Evolutionary conservation across 2,113 vertebrate species (phyloP).

Genomic region (Podarcis raffonei): DNA sequence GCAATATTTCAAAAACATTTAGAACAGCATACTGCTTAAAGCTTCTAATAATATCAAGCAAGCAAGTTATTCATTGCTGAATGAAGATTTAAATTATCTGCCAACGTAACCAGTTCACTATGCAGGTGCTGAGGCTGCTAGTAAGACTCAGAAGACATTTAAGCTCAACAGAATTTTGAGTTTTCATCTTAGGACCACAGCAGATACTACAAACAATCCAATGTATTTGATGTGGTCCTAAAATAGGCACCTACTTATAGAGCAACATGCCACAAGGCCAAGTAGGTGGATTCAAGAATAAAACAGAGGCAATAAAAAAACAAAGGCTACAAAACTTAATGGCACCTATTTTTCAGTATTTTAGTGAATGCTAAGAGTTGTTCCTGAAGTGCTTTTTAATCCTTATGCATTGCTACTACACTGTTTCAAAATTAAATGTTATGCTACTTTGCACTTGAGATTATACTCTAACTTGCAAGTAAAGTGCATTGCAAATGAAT

Average conservation of each 20-base stretch:
- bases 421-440: not conserved
- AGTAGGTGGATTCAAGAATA: not conserved
- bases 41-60: not conserved
- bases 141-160: constrained; percentile 31
- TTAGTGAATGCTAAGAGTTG: accelerated
- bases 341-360: accelerated
- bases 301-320: not conserved
- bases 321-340: constrained; percentile 7
- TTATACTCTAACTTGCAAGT: accelerated
- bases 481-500: accelerated
- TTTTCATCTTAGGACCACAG: not conserved
- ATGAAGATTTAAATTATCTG: not conserved
- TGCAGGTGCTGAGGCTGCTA: accelerated
- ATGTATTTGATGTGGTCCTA: constrained; percentile 43
- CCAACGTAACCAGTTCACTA: accelerated
- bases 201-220: not conserved
- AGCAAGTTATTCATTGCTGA: accelerated
- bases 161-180: constrained; percentile 3
- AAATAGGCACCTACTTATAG: constrained; percentile 42
- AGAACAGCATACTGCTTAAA: constrained; percentile 5
- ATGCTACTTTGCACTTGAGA: not conserved
- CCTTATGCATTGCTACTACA: not conserved
- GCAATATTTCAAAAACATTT: not conserved
- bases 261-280: constrained; percentile 17
- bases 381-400: not conserved